Base-by-base conservation (phyloP, 2,113 vertebrate genomes). In the Charadrius vociferus region DNA sequence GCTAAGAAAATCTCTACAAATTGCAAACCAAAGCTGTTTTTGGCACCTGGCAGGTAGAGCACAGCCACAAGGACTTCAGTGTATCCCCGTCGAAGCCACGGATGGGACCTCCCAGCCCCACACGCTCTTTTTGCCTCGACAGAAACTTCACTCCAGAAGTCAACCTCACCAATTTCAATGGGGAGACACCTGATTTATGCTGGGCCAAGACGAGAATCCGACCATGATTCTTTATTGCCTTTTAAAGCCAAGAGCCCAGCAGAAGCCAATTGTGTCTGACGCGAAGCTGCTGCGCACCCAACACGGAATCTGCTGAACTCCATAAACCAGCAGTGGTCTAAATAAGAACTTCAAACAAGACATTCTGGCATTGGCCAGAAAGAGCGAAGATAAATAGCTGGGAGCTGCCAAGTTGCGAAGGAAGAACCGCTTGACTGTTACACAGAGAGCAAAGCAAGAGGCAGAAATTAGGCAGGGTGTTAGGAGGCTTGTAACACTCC, bases 291-390 rank as follows among this genome's bases (percentile, higher is more conserved):
- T 97, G 88, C 74, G 81, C 73, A 84, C 65, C 92, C 91, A 97
- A 94, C 7, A 15, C 56, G 95, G 96, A 97, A 96, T 96, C 89
- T 93, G 91, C 83, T 91, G 71, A 97, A 95, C 90, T 97, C 80
- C 88, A 86, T 95, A 96, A 94, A 96, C 92, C 93, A 91, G 95
- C 85, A 96, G 89, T 95, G 91, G 74, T 85, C 97, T 96, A 97
- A 97, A 98, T 97, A 97, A 97, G 97, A 98, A 96, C 79, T 95
- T 97, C 83, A 96, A 97, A 88, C 50, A 94, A 96, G 88, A 91
- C 50, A 36, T 86, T 85, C 61, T 90, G 90, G 95, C 34, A 37
- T 59, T 95, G 95, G 85, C 93, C 97, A 98, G 88, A 92, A 73
- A 77, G 45, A 91, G 71, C 1, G 29, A 97, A 98, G 97, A 98